phyloP scores from a whole-genome alignment of 2,888 invertebrate species.

The Pristionchus arcanus region DNA sequence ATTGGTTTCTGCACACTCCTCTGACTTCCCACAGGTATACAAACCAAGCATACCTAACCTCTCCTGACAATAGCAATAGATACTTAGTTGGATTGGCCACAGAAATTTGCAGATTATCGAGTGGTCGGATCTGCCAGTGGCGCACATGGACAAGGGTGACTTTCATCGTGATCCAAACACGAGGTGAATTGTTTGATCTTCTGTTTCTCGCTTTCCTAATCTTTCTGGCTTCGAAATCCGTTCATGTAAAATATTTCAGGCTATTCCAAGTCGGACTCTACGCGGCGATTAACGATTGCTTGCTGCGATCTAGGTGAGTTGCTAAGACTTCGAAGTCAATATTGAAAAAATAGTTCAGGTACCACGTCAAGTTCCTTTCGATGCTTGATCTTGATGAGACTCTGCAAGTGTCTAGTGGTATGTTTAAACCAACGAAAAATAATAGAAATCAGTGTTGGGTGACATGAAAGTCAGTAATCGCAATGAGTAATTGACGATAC shows the following conservation, averaged over 20 bases:
- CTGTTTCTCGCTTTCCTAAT: neutral
- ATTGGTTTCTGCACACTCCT: no score
- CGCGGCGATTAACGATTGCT: slow-evolving; percentile 42
- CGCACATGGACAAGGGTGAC: slow-evolving; percentile 54
- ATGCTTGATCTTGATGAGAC: slow-evolving; percentile 65
- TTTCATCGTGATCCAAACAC: slow-evolving; percentile 39
- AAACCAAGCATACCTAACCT: no score
- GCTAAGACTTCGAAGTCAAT: neutral
- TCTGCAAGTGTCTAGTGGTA: slow-evolving; percentile 6
- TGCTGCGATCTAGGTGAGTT: slow-evolving; percentile 4
- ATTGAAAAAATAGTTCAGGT: slow-evolving; percentile 53
- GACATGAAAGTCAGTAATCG: no score
- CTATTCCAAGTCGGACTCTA: slow-evolving; percentile 34
- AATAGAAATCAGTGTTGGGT: no score
- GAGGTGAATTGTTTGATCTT: neutral
- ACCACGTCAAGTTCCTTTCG: slow-evolving; percentile 61
- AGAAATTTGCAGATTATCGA: slow-evolving; percentile 58
- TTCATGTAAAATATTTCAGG: neutral
- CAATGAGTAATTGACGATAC: no score
- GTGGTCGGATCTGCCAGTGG: slow-evolving; percentile 65
- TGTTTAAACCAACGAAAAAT: no score
- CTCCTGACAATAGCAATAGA: no score
- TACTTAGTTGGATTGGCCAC: no score
- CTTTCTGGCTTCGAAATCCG: neutral
- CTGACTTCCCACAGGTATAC: no score